Evolutionary conservation across 2,113 vertebrate species (phyloP), one percentile per base, ranked within the genome.

Genomic region (Gracilinanus agilis): DNA sequence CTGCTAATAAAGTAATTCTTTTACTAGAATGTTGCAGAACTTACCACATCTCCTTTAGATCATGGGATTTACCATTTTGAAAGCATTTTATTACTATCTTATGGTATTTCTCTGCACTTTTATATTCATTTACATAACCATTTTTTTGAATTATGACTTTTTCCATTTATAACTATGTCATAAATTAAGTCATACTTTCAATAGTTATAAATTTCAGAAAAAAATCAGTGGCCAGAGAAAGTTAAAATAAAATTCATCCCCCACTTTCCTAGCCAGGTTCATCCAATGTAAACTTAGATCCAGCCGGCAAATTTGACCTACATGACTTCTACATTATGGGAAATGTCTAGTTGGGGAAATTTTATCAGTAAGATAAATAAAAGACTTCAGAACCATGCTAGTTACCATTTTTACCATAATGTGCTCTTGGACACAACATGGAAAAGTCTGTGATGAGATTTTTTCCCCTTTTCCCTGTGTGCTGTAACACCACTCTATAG

Each of bases 101-200:
- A 53, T 90, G 44, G 44, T 24, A 53, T 53, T 90, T 90, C 24
- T 53, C 49, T 90, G 49, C 44, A 90, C 44, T 90, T 90, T 90
- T 90, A 90, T 90, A 53, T 90, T 44, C 89, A 44, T 90, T 90
- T 90, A 90, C 27, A 53, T 90, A 90, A 53, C 44, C n/a, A 40
- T 83, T 90, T 89, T 83, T 90, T 53, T 90, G 89, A 90, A 53
- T 90, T 90, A 90, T 90, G 3, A 27, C 44, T 90, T 90, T 53
- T 53, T 90, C 49, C 89, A 53, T 90, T 90, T 90, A 27, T 53
- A 53, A 53, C 27, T 12, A 13, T 12, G 89, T 2, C 89, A 90
- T 53, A 90, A 90, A 90, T 90, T 90, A 53, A 10, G 23, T 53
- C 9, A 27, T 44, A 90, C 34, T 49, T 89, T 25, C 89, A 90